A percentile compares a stretch with the other conserved stretches of the same genome.
These are phyloP conservation scores for Hirudo medicinalis DNA, from an alignment of 1,140 invertebrate species.

Conservation along the genomic window DNA sequence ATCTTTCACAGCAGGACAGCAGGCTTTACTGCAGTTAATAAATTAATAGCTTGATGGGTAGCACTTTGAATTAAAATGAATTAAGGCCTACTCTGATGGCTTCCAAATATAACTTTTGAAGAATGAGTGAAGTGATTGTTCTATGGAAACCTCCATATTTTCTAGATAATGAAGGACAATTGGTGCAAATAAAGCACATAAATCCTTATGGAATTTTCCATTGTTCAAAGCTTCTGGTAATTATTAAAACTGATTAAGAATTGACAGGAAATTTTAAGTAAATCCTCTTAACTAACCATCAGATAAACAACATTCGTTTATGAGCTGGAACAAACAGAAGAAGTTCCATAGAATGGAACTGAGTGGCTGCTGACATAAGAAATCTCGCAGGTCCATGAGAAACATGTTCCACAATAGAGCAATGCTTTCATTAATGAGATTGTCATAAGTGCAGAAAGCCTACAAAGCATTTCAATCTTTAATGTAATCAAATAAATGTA, in stretches of 20 bases:
- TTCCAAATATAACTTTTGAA: conserved; percentile 2
- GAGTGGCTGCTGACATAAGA: neutral
- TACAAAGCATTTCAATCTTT: neutral
- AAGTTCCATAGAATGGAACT: neutral
- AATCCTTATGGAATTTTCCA: conserved; percentile 5
- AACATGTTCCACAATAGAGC: neutral
- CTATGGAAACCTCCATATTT: neutral
- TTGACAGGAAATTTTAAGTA: neutral
- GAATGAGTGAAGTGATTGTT: neutral
- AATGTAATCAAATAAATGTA: neutral
- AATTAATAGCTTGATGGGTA: too few species aligned
- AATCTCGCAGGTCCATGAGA: neutral
- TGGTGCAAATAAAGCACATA: neutral
- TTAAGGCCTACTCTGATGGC: neutral
- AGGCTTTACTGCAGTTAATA: neutral
- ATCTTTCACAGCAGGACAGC: neutral
- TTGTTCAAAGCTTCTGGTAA: neutral
- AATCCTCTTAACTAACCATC: neutral
- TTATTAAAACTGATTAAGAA: neutral
- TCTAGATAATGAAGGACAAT: conserved; percentile 9
- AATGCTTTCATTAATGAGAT: neutral
- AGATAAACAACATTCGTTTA: conserved; percentile 1
- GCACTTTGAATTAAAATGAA: neutral
- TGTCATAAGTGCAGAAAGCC: neutral
- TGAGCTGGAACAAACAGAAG: neutral